Evolutionary conservation across 2,888 invertebrate genomes (phyloP).

Genomic region (Agrotis segetum): DNA sequence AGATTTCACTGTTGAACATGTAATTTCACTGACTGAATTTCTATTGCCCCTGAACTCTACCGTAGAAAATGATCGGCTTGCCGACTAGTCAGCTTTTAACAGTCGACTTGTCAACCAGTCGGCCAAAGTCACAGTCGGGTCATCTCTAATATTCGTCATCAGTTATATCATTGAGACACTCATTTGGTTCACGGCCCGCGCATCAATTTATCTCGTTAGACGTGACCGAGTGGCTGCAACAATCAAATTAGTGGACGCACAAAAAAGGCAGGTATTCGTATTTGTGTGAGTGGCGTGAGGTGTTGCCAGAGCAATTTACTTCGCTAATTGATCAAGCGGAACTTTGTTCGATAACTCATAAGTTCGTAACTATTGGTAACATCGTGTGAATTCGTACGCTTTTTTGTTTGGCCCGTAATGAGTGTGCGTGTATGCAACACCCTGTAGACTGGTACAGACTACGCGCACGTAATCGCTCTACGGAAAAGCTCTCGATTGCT

Average conservation of each 20-base stretch:
- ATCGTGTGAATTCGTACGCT: constrained; percentile 64
- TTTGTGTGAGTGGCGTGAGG: constrained; percentile 47
- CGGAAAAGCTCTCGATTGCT: constrained; percentile 54
- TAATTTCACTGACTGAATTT: too few species aligned
- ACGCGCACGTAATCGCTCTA: constrained; percentile 46
- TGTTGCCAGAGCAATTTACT: constrained; percentile 53
- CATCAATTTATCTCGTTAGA: constrained; percentile 60
- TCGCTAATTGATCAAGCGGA: constrained; percentile 64
- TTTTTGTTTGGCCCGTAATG: constrained; percentile 58
- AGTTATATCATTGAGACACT: constrained; percentile 56
- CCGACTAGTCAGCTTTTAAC: too few species aligned
- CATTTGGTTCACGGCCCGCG: constrained; percentile 53
- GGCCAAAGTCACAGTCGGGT: too few species aligned
- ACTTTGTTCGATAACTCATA: constrained; percentile 63
- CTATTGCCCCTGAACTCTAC: too few species aligned
- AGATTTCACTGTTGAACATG: too few species aligned
- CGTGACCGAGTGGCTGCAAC: constrained; percentile 57
- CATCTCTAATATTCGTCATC: constrained; percentile 28
- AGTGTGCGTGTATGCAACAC: constrained; percentile 52
- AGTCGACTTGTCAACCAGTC: too few species aligned
- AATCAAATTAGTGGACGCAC: constrained; percentile 51
- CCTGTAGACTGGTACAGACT: constrained; percentile 22
- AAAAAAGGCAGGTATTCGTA: constrained; percentile 48
- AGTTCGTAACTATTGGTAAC: constrained; percentile 60
- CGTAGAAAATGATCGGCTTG: too few species aligned